Base-by-base conservation (phyloP, 2,888 invertebrate species). In the Lymantria dispar region DNA sequence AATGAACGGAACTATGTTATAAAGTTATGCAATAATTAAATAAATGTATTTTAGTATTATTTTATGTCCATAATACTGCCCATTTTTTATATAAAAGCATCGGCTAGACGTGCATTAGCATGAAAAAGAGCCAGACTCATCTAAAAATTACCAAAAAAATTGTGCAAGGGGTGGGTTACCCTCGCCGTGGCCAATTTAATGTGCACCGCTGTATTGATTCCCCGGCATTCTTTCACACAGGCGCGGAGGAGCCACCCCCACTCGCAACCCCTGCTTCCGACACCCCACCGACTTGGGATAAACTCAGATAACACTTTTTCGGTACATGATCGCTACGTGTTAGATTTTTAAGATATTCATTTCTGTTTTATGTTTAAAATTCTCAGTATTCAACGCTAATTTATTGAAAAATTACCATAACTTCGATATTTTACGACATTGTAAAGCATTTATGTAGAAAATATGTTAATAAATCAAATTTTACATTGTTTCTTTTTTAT, bases 141-240 rank as follows among this genome's bases (percentile, higher is more conserved):
- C 62, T 62, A 67, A 66, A 68, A 70, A 74, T 65, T 72, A 72
- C 78, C 74, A 72, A 78, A 76, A 80, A 79, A 74, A 71, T 74
- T 82, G 82, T 77, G 78, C 74, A 72, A 60, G 59, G 60, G 68
- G 62, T 65, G 67, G 61, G 48, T 41, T 13, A 45, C 71, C 71
- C 71, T 60, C 72, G 72, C 79, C 78, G 80, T 69, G 79, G 85
- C 82, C 85, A 86, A 88, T 89, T 89, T 88, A 87, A 87, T 83
- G 88, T 85, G 84, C 83, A 75, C 78, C 80, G 82, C 85, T 84
- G 89, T 91, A 90, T 90, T 90, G 90, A 91, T 91, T 91, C 87
- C 73, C 73, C 75, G 77, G 85, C 87, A 89, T 91, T 90, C 90
- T 89, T 89, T 87, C 87, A 89, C 87, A 89, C 89, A 87, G 87